phyloP scores from a whole-genome alignment of 2,888 invertebrate species.

The Ochropleura leucogaster region DNA sequence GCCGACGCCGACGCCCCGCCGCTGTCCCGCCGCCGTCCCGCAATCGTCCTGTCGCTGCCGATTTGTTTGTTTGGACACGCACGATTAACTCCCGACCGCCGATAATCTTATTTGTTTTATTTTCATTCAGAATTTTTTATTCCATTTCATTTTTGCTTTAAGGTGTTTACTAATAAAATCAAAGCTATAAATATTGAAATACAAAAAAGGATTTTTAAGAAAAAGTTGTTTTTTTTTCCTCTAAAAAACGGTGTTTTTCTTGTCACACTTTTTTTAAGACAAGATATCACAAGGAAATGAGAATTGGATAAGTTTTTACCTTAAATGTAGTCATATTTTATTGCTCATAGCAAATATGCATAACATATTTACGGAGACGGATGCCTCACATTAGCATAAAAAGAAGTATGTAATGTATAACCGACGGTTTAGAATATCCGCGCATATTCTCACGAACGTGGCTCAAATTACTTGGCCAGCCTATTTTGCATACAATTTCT shows the following conservation, averaged over 20 bases:
- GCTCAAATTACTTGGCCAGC: constrained; percentile 71
- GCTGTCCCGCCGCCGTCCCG: constrained; percentile 23
- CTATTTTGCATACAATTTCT: constrained; percentile 74
- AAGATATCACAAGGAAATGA: constrained; percentile 27
- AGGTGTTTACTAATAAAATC: constrained; percentile 11
- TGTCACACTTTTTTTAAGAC: not conserved
- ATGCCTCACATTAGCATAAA: constrained; percentile 74
- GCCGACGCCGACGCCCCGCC: constrained; percentile 23
- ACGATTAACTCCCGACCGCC: constrained; percentile 64
- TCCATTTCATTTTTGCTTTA: constrained; percentile 19
- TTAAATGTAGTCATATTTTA: constrained; percentile 51
- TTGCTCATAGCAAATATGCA: constrained; percentile 64
- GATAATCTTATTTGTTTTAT: constrained; percentile 60
- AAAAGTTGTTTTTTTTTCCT: not conserved
- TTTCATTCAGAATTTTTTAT: constrained; percentile 39
- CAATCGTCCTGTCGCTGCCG: constrained; percentile 33
- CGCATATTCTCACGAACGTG: constrained; percentile 77
- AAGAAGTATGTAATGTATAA: constrained; percentile 70
- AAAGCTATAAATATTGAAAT: not conserved
- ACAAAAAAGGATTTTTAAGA: not conserved
- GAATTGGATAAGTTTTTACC: constrained; percentile 37
- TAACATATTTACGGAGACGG: constrained; percentile 70
- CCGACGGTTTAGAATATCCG: constrained; percentile 67
- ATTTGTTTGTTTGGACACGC: constrained; percentile 67
- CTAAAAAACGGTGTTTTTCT: not conserved